A percentile compares a stretch with the other conserved stretches of the same genome.
Conservation (phyloP, 2,113 vertebrate species). For the Sorex fumeus region DNA sequence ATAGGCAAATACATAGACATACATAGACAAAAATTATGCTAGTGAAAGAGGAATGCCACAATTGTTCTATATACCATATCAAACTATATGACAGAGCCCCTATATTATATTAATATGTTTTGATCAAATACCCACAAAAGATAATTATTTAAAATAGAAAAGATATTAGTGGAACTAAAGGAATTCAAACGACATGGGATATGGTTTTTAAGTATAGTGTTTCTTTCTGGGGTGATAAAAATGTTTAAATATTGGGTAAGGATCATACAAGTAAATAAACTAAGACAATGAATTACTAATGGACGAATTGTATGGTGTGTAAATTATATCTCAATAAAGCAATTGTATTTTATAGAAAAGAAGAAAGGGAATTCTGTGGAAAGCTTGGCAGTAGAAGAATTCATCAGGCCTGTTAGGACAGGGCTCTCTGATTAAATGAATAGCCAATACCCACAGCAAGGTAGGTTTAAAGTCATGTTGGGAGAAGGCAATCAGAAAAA, state of each 20-base stretch:
- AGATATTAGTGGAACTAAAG: neutral
- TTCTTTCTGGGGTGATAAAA: slow-evolving; percentile 21
- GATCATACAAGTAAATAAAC: neutral
- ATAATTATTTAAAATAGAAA: neutral
- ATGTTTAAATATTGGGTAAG: slow-evolving; percentile 25
- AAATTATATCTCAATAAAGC: slow-evolving; percentile 26
- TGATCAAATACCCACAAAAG: neutral
- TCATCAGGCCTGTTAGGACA: neutral
- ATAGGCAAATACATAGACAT: too few species aligned
- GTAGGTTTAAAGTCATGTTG: neutral
- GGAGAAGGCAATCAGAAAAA: neutral
- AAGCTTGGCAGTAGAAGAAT: slow-evolving; percentile 2
- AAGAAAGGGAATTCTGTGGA: neutral
- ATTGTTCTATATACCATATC: neutral
- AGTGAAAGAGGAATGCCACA: neutral
- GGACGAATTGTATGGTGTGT: neutral
- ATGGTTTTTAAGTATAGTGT: neutral
- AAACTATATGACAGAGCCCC: neutral
- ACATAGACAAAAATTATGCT: neutral
- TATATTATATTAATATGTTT: too few species aligned
- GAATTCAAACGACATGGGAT: neutral
- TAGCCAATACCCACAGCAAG: neutral
- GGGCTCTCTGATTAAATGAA: neutral
- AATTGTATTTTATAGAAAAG: neutral
- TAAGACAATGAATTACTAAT: neutral